Evolutionary conservation across 2,797 vertebrate species (phyloP), one percentile per base, ranked within the genome.

Genomic region (Enteromius radiatus): DNA sequence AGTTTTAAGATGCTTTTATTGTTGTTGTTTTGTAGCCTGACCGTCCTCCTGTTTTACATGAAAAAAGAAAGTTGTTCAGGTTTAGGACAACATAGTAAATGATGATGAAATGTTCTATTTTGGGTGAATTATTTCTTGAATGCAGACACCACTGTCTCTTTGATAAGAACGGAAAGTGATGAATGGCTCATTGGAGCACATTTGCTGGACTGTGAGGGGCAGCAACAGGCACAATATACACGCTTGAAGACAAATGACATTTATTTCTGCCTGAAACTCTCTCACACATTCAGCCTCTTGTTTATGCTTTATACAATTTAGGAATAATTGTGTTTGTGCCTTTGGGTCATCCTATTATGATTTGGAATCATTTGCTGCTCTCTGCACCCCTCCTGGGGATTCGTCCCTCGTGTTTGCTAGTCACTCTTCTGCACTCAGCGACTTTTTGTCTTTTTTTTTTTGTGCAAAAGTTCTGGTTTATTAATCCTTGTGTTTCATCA

Each of bases 401-500:
- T 61, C 5, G 11, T 61, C 17, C 38, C 38, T 21, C 0, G 0
- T 28, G 17, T 61, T 76, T 41, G 23, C 36, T 43, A 31, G 15
- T 41, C 23, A 61, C 28, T 76, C 56, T 76, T 76, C 38, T 56
- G 17, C 36, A 14, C 9, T 76, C 56, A 59, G 45, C 3, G 15
- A 23, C n/a, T 59, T 75, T 52, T 52, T 33, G 26, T 73, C 17
- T 52, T 56, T 26, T 56, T 56, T 56, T 41, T 41, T 45, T 43
- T 41, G 21, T 38, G 19, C 21, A 15, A 38, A 8, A n/a, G 47
- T n/a, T 71, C 23, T 43, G 45, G 26, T 71, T 71, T 33, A 73
- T 33, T 73, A 73, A 73, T 49, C 28, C 70, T 73, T 15, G 45
- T 71, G 68, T 47, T 73, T 73, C 45, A 52, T 73, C 70, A 49